Percentiles rank a stretch among this genome's conserved stretches.
phyloP scores from a whole-genome alignment of 64 coral and sea anemone genomes.

The Dendronephthya gigantea region DNA sequence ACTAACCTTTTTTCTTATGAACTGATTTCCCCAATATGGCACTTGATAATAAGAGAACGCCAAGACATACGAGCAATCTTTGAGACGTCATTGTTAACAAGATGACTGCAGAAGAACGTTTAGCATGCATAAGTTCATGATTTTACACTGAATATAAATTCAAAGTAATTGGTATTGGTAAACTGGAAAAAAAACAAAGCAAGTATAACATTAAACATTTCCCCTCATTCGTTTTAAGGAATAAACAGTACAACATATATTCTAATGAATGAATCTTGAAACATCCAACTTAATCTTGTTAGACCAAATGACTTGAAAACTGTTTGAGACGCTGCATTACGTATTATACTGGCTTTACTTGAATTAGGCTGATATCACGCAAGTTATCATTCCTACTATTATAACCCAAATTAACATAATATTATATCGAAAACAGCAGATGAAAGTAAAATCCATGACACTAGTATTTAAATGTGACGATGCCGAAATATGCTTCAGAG shows the following conservation, averaged over 20 bases:
- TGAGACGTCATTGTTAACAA: background rate
- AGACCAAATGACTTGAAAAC: background rate
- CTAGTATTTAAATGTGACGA: background rate
- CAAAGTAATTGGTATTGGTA: too few species aligned
- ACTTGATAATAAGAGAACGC: background rate
- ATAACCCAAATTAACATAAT: background rate
- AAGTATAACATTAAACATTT: too few species aligned
- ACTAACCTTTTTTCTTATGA: conserved; percentile 2
- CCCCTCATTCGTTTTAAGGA: too few species aligned
- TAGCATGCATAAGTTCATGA: background rate
- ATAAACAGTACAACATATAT: too few species aligned
- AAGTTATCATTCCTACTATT: background rate
- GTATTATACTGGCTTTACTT: too few species aligned
- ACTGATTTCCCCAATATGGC: background rate
- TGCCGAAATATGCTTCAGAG: background rate
- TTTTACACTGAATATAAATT: background rate
- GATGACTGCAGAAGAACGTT: background rate
- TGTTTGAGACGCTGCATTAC: background rate
- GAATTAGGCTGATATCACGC: too few species aligned
- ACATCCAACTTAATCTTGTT: background rate
- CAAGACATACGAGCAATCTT: background rate
- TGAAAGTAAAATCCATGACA: background rate
- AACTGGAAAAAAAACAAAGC: too few species aligned
- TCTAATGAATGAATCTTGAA: too few species aligned
- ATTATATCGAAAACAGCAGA: background rate